Evolutionary conservation across 2,888 invertebrate species (phyloP).

Genomic region (Amphimallon solstitiale): DNA sequence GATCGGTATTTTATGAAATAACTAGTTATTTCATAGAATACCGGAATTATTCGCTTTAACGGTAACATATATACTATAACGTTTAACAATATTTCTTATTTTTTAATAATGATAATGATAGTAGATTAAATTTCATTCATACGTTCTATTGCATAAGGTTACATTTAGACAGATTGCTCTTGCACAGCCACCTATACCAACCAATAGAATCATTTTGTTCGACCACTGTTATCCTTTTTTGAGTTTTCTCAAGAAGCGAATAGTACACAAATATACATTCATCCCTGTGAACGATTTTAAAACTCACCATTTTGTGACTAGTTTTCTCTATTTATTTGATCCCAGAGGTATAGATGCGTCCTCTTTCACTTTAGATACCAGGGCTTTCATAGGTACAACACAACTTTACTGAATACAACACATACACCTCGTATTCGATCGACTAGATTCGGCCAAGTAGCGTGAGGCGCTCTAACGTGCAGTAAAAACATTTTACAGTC

Average conservation of each 20-base stretch:
- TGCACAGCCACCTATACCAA: background rate
- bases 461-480: background rate
- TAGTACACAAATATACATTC: conserved; percentile 3
- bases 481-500: conserved; percentile 29
- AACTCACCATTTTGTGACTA: background rate
- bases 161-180: background rate
- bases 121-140: conserved; percentile 11
- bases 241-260: conserved; percentile 12
- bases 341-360: no score
- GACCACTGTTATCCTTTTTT: background rate
- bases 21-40: no score
- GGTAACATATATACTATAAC: no score
- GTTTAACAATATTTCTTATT: no score
- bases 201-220: background rate
- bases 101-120: background rate
- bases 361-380: no score
- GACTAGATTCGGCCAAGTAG: conserved; percentile 4
- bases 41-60: no score
- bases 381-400: background rate
- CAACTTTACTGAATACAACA: no score
- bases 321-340: no score
- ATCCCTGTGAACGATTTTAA: conserved; percentile 6
- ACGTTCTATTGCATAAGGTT: background rate
- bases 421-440: conserved; percentile 3
- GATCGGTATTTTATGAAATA: no score